Percentiles rank a stretch among this genome's conserved stretches.
Conservation (phyloP, 2,888 invertebrate species). For the Villa cingulata region DNA sequence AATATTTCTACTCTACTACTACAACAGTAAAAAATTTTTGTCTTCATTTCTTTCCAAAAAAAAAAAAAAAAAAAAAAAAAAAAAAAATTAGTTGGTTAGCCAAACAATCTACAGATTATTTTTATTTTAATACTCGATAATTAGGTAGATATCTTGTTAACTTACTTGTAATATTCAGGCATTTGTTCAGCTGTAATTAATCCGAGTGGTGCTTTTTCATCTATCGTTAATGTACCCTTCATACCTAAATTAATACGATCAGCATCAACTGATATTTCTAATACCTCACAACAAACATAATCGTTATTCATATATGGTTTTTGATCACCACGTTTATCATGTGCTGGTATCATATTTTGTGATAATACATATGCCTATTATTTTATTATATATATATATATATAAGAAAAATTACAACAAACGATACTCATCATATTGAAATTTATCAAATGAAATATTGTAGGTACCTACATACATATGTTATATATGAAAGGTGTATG, state of each 20-base stretch:
- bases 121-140: slow-evolving; percentile 8
- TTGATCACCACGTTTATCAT: slow-evolving; percentile 65
- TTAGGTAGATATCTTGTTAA: too few species aligned
- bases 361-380: slow-evolving; percentile 15
- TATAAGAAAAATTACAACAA: too few species aligned
- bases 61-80: too few species aligned
- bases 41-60: too few species aligned
- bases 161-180: slow-evolving; percentile 73
- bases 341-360: slow-evolving; percentile 34
- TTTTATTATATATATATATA: too few species aligned
- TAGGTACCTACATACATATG: too few species aligned
- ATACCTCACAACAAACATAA: slow-evolving; percentile 75
- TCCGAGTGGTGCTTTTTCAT: slow-evolving; percentile 64
- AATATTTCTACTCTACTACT: too few species aligned
- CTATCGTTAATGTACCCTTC: slow-evolving; percentile 60
- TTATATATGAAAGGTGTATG: too few species aligned
- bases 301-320: slow-evolving; percentile 70
- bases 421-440: too few species aligned
- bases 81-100: not conserved
- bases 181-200: slow-evolving; percentile 71
- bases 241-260: slow-evolving; percentile 80
- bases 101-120: not conserved
- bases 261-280: slow-evolving; percentile 72
- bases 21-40: too few species aligned
- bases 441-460: too few species aligned